Evolutionary conservation across 2,797 vertebrate genomes (phyloP).

Genomic region (Sarcoramphus papa): DNA sequence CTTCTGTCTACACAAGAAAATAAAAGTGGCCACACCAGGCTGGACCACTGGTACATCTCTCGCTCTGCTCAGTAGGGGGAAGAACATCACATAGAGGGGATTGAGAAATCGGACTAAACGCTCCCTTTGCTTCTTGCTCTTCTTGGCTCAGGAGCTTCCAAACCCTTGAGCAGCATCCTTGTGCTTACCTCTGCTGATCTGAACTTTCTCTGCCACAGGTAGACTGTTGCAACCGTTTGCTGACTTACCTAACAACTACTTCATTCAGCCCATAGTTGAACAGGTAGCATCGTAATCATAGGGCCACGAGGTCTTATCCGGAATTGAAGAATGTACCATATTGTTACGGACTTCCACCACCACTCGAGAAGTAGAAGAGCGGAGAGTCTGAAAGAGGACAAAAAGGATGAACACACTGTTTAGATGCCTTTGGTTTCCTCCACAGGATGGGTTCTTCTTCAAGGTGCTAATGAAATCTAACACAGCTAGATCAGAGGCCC

Average conservation of each 20-base stretch:
- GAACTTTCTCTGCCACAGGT: neutral
- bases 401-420: neutral
- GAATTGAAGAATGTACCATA: neutral
- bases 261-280: neutral
- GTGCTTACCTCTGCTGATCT: neutral
- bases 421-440: neutral
- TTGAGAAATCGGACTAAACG: fast-evolving
- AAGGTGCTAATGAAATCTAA: neutral
- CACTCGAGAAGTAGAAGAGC: neutral
- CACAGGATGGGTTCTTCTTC: neutral
- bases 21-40: neutral
- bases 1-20: neutral
- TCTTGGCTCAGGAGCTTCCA: neutral
- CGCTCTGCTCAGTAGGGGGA: neutral
- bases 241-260: neutral
- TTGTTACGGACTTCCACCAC: neutral
- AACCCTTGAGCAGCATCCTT: neutral
- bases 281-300: neutral
- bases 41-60: neutral
- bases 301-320: neutral
- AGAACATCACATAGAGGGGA: neutral
- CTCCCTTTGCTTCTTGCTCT: neutral
- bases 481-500: neutral
- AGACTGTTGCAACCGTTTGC: neutral
- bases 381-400: neutral